These are phyloP conservation scores for Tupaia chinensis DNA, from an alignment of 2,113 vertebrate genomes.

Conservation along the genomic window DNA sequence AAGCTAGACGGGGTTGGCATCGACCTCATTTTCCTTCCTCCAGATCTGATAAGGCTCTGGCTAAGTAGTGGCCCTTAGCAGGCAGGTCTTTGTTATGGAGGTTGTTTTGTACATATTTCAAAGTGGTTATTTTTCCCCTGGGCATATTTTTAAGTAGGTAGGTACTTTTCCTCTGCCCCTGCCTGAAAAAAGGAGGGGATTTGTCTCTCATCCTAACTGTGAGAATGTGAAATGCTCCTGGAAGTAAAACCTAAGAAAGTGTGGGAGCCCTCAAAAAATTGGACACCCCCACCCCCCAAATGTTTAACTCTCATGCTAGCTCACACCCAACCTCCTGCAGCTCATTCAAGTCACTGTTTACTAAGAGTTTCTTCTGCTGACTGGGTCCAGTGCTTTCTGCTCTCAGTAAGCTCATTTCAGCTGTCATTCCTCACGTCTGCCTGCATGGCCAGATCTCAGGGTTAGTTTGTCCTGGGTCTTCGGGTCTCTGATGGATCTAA, in stretches of 20 bases:
- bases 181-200: not conserved
- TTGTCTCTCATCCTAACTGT: not conserved
- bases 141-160: not conserved
- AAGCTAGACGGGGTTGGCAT: not conserved
- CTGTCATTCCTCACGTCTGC: no score
- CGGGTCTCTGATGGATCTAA: not conserved
- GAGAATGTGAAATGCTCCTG: not conserved
- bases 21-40: not conserved
- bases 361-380: no score
- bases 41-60: not conserved
- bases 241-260: not conserved
- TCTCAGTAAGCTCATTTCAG: not conserved
- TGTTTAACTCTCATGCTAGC: no score
- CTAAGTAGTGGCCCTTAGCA: not conserved
- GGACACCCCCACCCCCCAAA: not conserved
- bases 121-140: not conserved
- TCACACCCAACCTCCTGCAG: not conserved
- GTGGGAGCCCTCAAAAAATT: not conserved
- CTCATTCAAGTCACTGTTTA: not conserved
- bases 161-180: not conserved
- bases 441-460: not conserved
- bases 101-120: not conserved
- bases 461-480: not conserved
- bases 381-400: not conserved
- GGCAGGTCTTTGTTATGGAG: not conserved